These are phyloP conservation scores for Craterocephalus amniculus DNA, from an alignment of 2,797 vertebrate genomes.

Conservation along the genomic window DNA sequence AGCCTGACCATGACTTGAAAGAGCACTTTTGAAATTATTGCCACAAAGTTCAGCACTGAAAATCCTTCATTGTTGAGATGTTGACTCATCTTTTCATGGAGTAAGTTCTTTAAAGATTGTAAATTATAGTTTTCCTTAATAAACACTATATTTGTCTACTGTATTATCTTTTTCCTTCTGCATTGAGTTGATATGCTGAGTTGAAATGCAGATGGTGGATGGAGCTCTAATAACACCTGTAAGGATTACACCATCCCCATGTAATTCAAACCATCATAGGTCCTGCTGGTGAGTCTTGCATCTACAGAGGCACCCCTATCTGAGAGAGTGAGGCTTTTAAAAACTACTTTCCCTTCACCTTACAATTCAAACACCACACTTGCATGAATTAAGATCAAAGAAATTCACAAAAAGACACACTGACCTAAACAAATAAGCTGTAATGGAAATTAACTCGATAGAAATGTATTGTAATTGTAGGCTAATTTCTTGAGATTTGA, in stretches of 20 bases:
- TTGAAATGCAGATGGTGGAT: constrained; percentile 57
- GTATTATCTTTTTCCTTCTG: too few relatives aligned
- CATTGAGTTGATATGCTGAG: neutral
- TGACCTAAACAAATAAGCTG: neutral
- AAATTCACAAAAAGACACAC: constrained; percentile 3
- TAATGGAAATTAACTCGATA: neutral
- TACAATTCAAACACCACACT: constrained; percentile 17
- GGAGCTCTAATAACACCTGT: constrained; percentile 45
- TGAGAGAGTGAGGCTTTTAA: constrained; percentile 45
- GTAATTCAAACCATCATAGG: constrained; percentile 55
- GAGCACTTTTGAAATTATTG: too few relatives aligned
- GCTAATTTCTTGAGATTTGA: too few relatives aligned
- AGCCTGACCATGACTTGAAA: too few relatives aligned
- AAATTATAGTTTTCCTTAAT: too few relatives aligned
- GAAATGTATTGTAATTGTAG: neutral
- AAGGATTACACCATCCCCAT: neutral
- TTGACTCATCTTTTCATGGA: too few relatives aligned
- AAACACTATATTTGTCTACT: too few relatives aligned
- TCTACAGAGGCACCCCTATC: constrained; percentile 30
- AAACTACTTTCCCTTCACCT: constrained; percentile 36
- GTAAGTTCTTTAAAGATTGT: too few relatives aligned
- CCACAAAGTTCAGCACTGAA: too few relatives aligned
- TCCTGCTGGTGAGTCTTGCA: constrained; percentile 42
- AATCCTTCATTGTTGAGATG: too few relatives aligned
- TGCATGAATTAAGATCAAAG: constrained; percentile 15